Evolutionary conservation across 2,888 invertebrate species (phyloP).

Genomic region (Panzeria rudis): DNA sequence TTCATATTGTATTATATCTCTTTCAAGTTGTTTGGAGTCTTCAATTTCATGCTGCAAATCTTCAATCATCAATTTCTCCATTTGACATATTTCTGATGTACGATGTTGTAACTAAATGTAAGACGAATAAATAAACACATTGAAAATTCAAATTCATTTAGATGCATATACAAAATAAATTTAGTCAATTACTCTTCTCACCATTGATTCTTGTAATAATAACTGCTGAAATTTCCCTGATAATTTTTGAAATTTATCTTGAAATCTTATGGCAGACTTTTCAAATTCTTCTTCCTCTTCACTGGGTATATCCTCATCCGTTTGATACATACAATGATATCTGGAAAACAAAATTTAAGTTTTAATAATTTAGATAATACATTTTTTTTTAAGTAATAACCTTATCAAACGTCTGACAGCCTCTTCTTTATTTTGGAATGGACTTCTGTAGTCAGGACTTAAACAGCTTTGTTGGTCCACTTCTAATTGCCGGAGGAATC

Average conservation of each 20-base stretch:
- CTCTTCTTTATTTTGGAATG: constrained; percentile 89
- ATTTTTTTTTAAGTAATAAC: constrained; percentile 69
- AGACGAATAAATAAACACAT: constrained; percentile 35
- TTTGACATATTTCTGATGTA: constrained; percentile 91
- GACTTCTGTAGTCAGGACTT: constrained; percentile 89
- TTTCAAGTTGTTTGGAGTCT: constrained; percentile 85
- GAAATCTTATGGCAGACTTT: constrained; percentile 87
- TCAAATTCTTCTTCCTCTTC: constrained; percentile 90
- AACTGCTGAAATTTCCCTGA: constrained; percentile 90
- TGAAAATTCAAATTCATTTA: neutral
- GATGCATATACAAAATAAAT: constrained; percentile 13
- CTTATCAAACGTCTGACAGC: constrained; percentile 90
- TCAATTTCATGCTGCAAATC: constrained; percentile 88
- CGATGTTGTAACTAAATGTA: constrained; percentile 87
- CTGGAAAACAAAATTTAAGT: constrained; percentile 74
- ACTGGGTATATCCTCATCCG: constrained; percentile 86
- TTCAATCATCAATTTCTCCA: constrained; percentile 89
- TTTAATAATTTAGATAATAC: neutral
- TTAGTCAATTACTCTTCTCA: constrained; percentile 82
- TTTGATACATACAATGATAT: constrained; percentile 89
- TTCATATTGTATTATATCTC: constrained; percentile 76
- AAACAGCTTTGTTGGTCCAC: constrained; percentile 90
- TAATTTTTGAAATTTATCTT: constrained; percentile 89
- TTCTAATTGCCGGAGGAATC: constrained; percentile 90
- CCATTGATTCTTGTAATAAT: constrained; percentile 91